Percentiles rank a stretch among this genome's conserved stretches.
These are phyloP conservation scores for Echinops telfairi DNA, from an alignment of 2,113 vertebrate species.

Conservation along the genomic window DNA sequence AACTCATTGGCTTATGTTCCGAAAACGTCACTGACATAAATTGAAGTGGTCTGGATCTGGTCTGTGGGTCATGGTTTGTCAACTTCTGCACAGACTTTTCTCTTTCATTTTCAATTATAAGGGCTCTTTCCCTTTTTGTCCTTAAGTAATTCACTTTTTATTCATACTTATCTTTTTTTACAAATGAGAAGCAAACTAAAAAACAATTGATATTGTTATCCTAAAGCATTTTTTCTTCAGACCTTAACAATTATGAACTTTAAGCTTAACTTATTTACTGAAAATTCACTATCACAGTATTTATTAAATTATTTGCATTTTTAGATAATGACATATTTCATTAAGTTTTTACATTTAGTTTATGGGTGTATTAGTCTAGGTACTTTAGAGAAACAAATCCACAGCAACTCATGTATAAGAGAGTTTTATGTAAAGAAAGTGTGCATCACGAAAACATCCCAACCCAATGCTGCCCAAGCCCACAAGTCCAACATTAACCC, in stretches of 20 bases:
- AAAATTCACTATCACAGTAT: background rate
- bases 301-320: background rate
- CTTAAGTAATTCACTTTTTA: background rate
- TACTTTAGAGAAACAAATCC: no score
- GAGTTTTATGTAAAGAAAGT: no score
- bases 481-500: no score
- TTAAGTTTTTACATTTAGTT: background rate
- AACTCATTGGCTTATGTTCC: background rate
- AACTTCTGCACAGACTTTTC: background rate
- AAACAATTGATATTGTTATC: background rate
- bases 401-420: no score
- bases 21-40: background rate
- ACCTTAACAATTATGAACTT: background rate
- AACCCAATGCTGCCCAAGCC: no score
- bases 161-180: background rate
- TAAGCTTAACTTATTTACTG: slow-evolving; percentile 25
- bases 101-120: background rate
- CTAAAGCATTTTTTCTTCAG: background rate
- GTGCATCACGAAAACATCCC: no score
- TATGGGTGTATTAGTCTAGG: background rate
- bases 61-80: background rate
- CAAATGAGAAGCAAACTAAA: background rate
- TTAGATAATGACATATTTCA: background rate
- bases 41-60: background rate
- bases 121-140: background rate